These are phyloP conservation scores for Chaenocephalus aceratus DNA, from an alignment of 2,113 vertebrate genomes.

Conservation along the genomic window DNA sequence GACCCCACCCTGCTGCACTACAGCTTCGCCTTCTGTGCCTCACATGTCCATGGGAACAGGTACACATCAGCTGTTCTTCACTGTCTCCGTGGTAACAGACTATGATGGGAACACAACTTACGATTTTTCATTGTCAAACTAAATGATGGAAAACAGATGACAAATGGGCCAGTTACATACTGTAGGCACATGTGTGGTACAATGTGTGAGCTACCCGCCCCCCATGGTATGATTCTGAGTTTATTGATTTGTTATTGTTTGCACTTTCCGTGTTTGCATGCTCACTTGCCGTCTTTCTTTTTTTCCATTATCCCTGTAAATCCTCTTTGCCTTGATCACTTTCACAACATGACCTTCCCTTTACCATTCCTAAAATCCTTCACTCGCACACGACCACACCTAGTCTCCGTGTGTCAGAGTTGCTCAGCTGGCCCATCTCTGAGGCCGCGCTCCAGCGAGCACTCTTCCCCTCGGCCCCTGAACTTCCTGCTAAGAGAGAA, in stretches of 20 bases:
- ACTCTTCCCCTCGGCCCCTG: constrained; percentile 81
- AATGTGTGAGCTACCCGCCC: not conserved
- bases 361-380: not conserved
- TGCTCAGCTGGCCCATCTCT: constrained; percentile 87
- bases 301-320: constrained; percentile 2
- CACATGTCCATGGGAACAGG: constrained; percentile 99
- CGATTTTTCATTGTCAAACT: not conserved
- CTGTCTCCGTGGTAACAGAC: not conserved
- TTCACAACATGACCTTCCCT: constrained; percentile 1
- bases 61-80: constrained; percentile 66
- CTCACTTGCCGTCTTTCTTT: constrained; percentile 41
- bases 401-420: constrained; percentile 88
- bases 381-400: constrained; percentile 9
- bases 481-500: constrained; percentile 89
- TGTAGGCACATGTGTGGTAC: not conserved
- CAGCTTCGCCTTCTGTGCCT: constrained; percentile 99
- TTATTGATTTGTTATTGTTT: constrained; percentile 8
- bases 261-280: constrained; percentile 39
- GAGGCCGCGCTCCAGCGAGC: constrained; percentile 85
- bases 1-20: constrained; percentile 99
- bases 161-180: not conserved
- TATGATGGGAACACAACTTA: not conserved
- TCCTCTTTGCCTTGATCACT: constrained; percentile 24
- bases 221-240: not conserved
- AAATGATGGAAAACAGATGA: not conserved